Conservation (phyloP, 1,140 invertebrate species). For the Drosophila chauvacae region DNA sequence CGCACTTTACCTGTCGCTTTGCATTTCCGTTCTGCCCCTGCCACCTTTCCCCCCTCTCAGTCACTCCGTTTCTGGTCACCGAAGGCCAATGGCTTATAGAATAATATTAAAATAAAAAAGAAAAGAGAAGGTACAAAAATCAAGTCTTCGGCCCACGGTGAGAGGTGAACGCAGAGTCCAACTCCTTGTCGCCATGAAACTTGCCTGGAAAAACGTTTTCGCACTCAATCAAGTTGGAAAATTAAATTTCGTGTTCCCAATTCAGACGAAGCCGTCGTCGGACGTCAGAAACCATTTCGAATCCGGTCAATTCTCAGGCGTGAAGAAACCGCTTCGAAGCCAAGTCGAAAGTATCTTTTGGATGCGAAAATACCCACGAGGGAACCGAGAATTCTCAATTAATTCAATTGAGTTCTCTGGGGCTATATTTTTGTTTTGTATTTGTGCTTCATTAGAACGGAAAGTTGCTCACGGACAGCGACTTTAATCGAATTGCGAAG, state of each 20-base stretch:
- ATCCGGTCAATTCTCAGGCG: constrained; percentile 24
- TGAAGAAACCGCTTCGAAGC: constrained; percentile 34
- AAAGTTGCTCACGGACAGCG: constrained; percentile 35
- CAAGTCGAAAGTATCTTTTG: constrained; percentile 19
- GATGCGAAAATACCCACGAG: constrained; percentile 15
- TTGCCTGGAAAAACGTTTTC: constrained; percentile 37
- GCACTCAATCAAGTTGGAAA: constrained; percentile 44
- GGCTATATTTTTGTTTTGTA: constrained; percentile 18
- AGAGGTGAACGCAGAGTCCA: constrained; percentile 6
- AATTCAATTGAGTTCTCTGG: constrained; percentile 67
- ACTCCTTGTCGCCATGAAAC: constrained; percentile 12
- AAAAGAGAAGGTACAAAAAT: constrained; percentile 18
- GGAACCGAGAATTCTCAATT: constrained; percentile 38
- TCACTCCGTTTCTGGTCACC: constrained; percentile 42
- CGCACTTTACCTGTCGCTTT: constrained; percentile 51
- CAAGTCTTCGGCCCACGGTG: constrained; percentile 45
- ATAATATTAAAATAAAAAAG: constrained; percentile 20
- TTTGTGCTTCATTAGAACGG: constrained; percentile 37
- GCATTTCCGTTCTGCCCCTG: constrained; percentile 48
- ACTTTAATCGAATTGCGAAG: constrained; percentile 65
- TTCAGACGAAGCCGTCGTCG: constrained; percentile 18
- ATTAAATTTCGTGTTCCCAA: constrained; percentile 45
- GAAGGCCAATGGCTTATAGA: constrained; percentile 72
- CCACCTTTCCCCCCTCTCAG: not conserved
- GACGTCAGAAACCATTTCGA: constrained; percentile 31